These are phyloP conservation scores for Drosophila santomea DNA, from an alignment of 1,140 invertebrate genomes.

Conservation along the genomic window DNA sequence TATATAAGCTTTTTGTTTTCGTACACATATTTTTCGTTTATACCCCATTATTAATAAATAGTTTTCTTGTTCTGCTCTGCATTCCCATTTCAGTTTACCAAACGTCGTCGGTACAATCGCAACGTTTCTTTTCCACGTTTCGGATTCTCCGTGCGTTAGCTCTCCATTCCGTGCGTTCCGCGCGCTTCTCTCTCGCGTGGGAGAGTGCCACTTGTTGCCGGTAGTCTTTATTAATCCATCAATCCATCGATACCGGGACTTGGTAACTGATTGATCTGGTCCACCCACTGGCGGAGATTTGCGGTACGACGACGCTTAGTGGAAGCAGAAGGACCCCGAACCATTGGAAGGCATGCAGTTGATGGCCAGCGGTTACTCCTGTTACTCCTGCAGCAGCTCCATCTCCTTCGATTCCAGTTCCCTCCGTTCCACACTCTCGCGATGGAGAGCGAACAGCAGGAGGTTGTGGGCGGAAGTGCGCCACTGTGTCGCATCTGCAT, in stretches of 20 bases:
- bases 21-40: constrained; percentile 47
- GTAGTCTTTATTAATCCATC: not conserved
- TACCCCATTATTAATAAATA: constrained; percentile 81
- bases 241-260: constrained; percentile 5
- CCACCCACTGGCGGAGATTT: constrained; percentile 8
- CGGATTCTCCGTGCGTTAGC: constrained; percentile 18
- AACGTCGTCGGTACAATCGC: constrained; percentile 36
- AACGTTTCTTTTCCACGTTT: constrained; percentile 34
- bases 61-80: constrained; percentile 76
- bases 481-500: constrained; percentile 80
- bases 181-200: constrained; percentile 5
- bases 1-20: constrained; percentile 23
- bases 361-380: constrained; percentile 62
- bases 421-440: constrained; percentile 8
- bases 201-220: constrained; percentile 41
- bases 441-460: constrained; percentile 31
- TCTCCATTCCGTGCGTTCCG: constrained; percentile 22
- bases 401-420: constrained; percentile 9
- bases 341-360: constrained; percentile 53
- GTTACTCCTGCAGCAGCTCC: constrained; percentile 49
- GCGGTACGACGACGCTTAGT: not conserved
- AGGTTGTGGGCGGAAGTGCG: constrained; percentile 16
- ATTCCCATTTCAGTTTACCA: constrained; percentile 75
- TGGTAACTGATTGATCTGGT: constrained; percentile 21
- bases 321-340: constrained; percentile 1